These are phyloP conservation scores for Zaprionus inermis DNA, from an alignment of 1,140 invertebrate species.

Conservation along the genomic window DNA sequence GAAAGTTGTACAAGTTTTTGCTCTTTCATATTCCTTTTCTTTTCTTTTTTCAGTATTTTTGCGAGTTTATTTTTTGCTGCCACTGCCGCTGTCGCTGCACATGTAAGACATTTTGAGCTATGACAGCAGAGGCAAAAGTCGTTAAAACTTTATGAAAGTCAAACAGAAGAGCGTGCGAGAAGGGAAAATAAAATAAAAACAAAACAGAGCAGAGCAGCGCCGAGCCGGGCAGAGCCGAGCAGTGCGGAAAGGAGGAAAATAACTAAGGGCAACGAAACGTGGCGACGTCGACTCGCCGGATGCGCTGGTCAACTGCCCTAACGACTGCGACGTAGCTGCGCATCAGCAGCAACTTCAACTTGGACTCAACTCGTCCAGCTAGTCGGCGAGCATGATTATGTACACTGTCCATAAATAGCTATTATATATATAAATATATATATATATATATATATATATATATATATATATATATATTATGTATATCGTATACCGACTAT, in stretches of 20 bases:
- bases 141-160: slow-evolving; percentile 84
- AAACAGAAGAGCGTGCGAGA: slow-evolving; percentile 72
- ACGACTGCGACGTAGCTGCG: slow-evolving; percentile 21
- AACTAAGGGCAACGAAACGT: slow-evolving; percentile 80
- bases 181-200: slow-evolving; percentile 32
- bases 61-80: slow-evolving; percentile 42
- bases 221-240: slow-evolving; percentile 6
- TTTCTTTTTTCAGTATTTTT: slow-evolving; percentile 5
- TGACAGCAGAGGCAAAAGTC: slow-evolving; percentile 78
- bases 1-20: slow-evolving; percentile 68
- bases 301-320: slow-evolving; percentile 60
- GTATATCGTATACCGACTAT: neutral
- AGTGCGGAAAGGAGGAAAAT: slow-evolving; percentile 70
- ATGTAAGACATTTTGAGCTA: slow-evolving; percentile 69
- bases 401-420: slow-evolving; percentile 16
- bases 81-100: slow-evolving; percentile 48
- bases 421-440: neutral
- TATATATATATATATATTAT: neutral
- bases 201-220: slow-evolving; percentile 6
- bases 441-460: slow-evolving; percentile 4
- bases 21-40: slow-evolving; percentile 42
- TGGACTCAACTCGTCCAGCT: slow-evolving; percentile 41
- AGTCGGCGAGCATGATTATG: slow-evolving; percentile 59
- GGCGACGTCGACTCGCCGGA: slow-evolving; percentile 37
- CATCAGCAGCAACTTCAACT: slow-evolving; percentile 10